A percentile compares a stretch with the other conserved stretches of the same genome.
Conservation (phyloP, 1,140 invertebrate genomes). For the Tyrophagus putrescentiae region DNA sequence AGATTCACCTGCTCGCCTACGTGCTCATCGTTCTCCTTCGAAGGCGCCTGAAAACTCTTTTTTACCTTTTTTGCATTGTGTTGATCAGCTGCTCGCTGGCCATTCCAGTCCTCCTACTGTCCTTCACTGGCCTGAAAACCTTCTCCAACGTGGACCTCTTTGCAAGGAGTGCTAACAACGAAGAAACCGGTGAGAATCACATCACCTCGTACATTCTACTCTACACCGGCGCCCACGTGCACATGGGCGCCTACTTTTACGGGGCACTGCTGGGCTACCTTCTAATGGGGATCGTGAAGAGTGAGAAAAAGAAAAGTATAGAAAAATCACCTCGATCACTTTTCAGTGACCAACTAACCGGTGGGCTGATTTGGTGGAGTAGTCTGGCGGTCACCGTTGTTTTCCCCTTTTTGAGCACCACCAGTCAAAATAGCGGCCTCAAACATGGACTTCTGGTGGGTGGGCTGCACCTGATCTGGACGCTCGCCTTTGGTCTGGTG, state of each 20-base stretch:
- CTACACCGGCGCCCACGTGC: neutral
- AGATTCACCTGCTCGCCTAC: neutral
- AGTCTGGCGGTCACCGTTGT: neutral
- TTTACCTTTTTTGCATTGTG: neutral
- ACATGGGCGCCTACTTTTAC: neutral
- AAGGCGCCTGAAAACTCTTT: neutral
- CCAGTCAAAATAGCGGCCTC: neutral
- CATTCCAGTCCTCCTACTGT: neutral
- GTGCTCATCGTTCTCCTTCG: neutral
- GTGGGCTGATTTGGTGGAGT: neutral
- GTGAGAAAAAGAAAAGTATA: neutral
- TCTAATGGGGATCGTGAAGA: neutral
- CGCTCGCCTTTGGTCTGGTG: neutral
- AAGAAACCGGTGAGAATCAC: neutral
- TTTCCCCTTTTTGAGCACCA: neutral
- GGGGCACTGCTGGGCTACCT: neutral
- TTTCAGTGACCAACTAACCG: neutral
- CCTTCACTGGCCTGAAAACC: neutral
- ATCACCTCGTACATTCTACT: neutral
- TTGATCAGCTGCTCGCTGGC: neutral
- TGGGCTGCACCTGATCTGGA: neutral
- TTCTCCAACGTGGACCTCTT: neutral
- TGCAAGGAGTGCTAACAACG: no score
- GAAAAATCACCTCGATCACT: neutral
- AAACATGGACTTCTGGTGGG: neutral